Conservation (phyloP, 1,140 invertebrate species). For the Venturia canescens region DNA sequence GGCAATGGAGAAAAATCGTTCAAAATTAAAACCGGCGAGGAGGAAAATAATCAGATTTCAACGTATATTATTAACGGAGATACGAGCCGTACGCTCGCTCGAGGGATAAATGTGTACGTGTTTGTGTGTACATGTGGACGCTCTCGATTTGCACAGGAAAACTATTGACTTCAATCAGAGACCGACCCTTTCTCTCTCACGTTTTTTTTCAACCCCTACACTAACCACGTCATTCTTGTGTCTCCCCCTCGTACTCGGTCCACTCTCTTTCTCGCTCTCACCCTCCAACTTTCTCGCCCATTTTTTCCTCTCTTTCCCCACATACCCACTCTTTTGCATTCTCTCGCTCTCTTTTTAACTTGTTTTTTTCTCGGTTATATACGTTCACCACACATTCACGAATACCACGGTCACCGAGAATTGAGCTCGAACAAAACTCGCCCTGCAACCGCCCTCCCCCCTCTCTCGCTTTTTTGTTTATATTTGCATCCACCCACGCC, state of each 20-base stretch:
- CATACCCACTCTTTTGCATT: constrained; percentile 5
- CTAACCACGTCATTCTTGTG: constrained; percentile 16
- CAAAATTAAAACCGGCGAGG: constrained; percentile 73
- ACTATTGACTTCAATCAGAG: constrained; percentile 73
- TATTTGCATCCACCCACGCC: constrained; percentile 17
- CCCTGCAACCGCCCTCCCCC: constrained; percentile 48
- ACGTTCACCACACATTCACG: not conserved
- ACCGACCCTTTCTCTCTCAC: constrained; percentile 36
- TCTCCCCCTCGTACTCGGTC: not conserved
- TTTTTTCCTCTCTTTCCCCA: constrained; percentile 39
- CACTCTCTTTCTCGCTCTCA: constrained; percentile 49
- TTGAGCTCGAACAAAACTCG: constrained; percentile 55
- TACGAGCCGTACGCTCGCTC: constrained; percentile 52
- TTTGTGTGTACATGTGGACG: constrained; percentile 46
- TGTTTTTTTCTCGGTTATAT: constrained; percentile 31
- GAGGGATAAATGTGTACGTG: not conserved
- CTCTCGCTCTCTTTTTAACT: not conserved
- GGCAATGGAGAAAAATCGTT: constrained; percentile 68
- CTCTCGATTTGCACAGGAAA: constrained; percentile 58
- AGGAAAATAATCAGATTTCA: constrained; percentile 76
- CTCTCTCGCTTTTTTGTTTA: constrained; percentile 40
- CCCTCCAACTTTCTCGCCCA: constrained; percentile 39
- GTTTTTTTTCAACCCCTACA: not conserved
- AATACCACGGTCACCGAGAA: constrained; percentile 47
- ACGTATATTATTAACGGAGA: constrained; percentile 74